These are phyloP conservation scores for Nibea albiflora DNA, from an alignment of 2,113 vertebrate genomes.

Conservation along the genomic window DNA sequence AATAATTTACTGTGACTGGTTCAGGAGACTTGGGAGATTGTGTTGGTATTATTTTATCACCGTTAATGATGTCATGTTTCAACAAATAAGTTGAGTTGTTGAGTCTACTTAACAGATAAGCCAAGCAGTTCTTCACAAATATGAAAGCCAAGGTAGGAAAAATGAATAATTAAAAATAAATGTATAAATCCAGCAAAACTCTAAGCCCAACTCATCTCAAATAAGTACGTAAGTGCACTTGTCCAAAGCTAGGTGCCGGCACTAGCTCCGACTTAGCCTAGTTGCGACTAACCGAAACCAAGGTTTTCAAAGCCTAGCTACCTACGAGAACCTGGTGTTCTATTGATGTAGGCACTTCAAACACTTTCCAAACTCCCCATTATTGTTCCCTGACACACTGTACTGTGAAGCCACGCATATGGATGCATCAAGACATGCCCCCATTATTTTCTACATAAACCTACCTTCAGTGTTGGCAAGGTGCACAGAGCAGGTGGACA, in stretches of 20 bases:
- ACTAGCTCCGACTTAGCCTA: not conserved
- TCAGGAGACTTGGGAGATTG: not conserved
- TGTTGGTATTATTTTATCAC: too few species aligned
- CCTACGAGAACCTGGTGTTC: not conserved
- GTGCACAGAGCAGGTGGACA: not conserved
- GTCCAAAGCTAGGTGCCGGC: not conserved
- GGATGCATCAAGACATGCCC: not conserved
- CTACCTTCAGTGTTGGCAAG: not conserved
- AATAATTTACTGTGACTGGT: not conserved
- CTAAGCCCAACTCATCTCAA: too few species aligned
- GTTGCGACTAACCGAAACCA: not conserved
- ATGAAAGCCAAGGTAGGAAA: not conserved
- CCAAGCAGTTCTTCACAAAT: not conserved
- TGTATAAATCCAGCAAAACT: too few species aligned
- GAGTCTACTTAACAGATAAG: too few species aligned
- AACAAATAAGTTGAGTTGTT: not conserved
- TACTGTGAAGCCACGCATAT: not conserved
- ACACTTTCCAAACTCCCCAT: not conserved
- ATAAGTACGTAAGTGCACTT: too few species aligned
- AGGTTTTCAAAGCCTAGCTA: not conserved
- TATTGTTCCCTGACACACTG: not conserved
- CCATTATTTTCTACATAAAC: conserved; percentile 8
- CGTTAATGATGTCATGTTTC: too few species aligned
- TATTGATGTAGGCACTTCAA: not conserved
- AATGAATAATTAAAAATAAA: too few species aligned